Evolutionary conservation across 2,113 vertebrate species (phyloP).

Genomic region (Poeciliopsis turrubarensis): DNA sequence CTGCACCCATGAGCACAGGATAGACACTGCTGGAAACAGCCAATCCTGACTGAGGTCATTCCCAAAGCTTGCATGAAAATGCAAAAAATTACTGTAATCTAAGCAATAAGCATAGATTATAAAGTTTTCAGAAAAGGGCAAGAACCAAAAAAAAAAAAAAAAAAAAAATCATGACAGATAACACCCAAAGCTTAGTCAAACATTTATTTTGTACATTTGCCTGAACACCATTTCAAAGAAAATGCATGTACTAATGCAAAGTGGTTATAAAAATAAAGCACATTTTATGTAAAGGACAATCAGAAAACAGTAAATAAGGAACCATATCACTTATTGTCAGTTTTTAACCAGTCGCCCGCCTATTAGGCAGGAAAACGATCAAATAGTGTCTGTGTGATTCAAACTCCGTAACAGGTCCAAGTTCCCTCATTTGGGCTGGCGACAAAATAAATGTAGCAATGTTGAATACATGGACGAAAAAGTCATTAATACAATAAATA

Average conservation of each 20-base stretch:
- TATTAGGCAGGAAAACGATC: constrained; percentile 8
- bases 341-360: constrained; percentile 1
- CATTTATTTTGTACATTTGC: constrained; percentile 70
- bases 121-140: background rate
- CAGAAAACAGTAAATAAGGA: constrained; percentile 66
- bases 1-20: too few species aligned
- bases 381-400: constrained; percentile 25
- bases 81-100: too few species aligned
- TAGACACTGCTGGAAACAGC: too few species aligned
- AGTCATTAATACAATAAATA: constrained; percentile 31
- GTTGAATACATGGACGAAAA: constrained; percentile 35
- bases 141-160: background rate
- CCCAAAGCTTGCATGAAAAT: too few species aligned
- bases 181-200: constrained; percentile 48
- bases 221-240: constrained; percentile 58
- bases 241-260: constrained; percentile 62
- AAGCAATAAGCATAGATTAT: too few species aligned
- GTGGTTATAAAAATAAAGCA: constrained; percentile 79
- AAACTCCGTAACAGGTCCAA: constrained; percentile 40
- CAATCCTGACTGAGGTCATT: too few species aligned
- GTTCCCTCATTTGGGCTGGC: constrained; percentile 7
- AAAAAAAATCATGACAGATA: background rate
- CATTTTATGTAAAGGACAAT: constrained; percentile 64
- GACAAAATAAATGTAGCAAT: constrained; percentile 22
- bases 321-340: constrained; percentile 33